phyloP scores from a whole-genome alignment of 2,113 vertebrate species.

The Poeciliopsis retropinna region DNA sequence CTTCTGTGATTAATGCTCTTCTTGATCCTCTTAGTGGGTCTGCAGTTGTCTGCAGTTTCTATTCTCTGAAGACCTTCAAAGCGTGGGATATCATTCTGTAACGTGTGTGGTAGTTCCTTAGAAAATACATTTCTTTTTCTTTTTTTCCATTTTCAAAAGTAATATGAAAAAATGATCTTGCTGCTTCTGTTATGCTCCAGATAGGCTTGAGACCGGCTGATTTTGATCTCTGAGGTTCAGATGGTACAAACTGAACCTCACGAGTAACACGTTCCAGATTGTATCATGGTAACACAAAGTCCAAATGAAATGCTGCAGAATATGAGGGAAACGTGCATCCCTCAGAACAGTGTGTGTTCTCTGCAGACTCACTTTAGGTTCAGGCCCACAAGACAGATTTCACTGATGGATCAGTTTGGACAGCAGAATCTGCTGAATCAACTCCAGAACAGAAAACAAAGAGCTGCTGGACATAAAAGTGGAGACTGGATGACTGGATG shows the following conservation, averaged over 20 bases:
- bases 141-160: neutral
- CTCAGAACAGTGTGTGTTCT: constrained; percentile 41
- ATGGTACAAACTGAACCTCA: constrained; percentile 29
- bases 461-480: neutral
- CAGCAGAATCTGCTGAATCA: constrained; percentile 16
- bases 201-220: constrained; percentile 32
- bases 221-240: constrained; percentile 61
- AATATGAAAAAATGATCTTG: constrained; percentile 3
- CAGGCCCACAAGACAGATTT: constrained; percentile 5
- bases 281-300: constrained; percentile 50
- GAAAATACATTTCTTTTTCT: too few species aligned
- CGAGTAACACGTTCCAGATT: constrained; percentile 61
- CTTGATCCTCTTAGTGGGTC: too few species aligned
- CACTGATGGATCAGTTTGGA: neutral
- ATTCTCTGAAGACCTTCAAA: neutral
- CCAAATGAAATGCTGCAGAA: constrained; percentile 49
- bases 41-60: too few species aligned
- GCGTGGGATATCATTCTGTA: neutral
- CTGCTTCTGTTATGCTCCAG: constrained; percentile 15
- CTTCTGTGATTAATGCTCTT: neutral
- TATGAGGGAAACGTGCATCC: constrained; percentile 40
- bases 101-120: too few species aligned
- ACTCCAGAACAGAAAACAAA: neutral
- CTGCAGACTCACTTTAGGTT: constrained; percentile 37
- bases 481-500: too few species aligned